A percentile compares a stretch with the other conserved stretches of the same genome.
Conservation (phyloP, 2,888 invertebrate genomes). For the Laothoe populi region DNA sequence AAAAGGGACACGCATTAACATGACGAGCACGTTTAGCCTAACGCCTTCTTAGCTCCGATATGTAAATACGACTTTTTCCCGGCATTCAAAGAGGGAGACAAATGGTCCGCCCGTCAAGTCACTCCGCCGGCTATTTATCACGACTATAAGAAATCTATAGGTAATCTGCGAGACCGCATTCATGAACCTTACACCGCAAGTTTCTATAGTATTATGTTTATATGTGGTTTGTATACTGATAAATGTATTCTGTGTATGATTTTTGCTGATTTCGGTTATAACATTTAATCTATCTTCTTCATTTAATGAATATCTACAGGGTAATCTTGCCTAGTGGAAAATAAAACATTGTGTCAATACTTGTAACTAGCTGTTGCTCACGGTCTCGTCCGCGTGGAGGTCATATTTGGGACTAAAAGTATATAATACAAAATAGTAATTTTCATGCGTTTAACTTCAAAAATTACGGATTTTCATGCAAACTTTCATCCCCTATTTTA, state of each 20-base stretch:
- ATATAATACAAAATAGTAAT: too few species aligned
- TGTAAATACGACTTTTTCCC: conserved; percentile 68
- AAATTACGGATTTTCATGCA: too few species aligned
- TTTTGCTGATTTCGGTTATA: too few species aligned
- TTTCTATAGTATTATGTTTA: conserved; percentile 33
- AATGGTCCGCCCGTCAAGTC: conserved; percentile 61
- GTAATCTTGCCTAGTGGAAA: too few species aligned
- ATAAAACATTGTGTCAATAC: too few species aligned
- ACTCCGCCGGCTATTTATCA: conserved; percentile 62
- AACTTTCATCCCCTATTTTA: too few species aligned
- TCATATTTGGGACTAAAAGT: too few species aligned
- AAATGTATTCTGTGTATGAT: not conserved
- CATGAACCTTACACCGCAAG: conserved; percentile 19
- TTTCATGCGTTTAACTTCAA: too few species aligned
- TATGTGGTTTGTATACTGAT: conserved; percentile 20
- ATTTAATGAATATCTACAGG: too few species aligned
- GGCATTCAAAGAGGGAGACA: conserved; percentile 56
- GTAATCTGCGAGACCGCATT: conserved; percentile 29
- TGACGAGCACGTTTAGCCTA: conserved; percentile 29
- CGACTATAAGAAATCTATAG: conserved; percentile 56
- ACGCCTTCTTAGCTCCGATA: conserved; percentile 48
- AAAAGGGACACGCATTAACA: conserved; percentile 17
- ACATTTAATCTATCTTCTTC: too few species aligned
- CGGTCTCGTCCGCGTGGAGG: too few species aligned
- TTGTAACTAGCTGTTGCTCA: too few species aligned